A percentile compares a stretch with the other conserved stretches of the same genome.
Conservation (phyloP, 2,888 invertebrate genomes). For the Patella ulyssiponensis region DNA sequence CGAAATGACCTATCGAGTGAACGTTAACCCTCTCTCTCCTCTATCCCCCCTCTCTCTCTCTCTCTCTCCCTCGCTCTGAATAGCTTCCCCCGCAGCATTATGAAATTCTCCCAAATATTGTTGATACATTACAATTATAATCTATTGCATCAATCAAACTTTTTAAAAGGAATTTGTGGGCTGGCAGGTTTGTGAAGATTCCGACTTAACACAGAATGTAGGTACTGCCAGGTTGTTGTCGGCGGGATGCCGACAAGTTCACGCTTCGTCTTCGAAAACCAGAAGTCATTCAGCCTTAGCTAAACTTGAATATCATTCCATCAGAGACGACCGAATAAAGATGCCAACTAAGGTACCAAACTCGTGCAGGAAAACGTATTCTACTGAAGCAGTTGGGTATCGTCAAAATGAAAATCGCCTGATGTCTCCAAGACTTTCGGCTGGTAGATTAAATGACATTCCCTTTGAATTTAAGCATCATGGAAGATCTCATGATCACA, state of each 20-base stretch:
- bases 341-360: not conserved
- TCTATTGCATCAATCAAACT: too few relatives aligned
- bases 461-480: conserved; percentile 40
- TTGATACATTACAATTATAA: too few relatives aligned
- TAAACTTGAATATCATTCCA: conserved; percentile 18
- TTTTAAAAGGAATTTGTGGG: conserved; percentile 30
- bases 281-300: conserved; percentile 23
- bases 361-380: conserved; percentile 15
- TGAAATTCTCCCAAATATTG: too few relatives aligned
- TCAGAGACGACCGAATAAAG: conserved; percentile 11
- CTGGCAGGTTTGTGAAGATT: conserved; percentile 44
- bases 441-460: conserved; percentile 22
- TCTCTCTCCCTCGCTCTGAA: too few relatives aligned
- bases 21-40: too few relatives aligned
- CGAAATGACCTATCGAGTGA: not conserved
- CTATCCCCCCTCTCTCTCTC: not conserved
- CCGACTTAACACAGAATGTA: conserved; percentile 32
- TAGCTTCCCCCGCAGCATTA: too few relatives aligned
- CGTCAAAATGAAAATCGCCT: not conserved
- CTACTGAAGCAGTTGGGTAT: conserved; percentile 11
- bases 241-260: not conserved
- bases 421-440: not conserved
- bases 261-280: conserved; percentile 1
- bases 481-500: conserved; percentile 36
- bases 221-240: not conserved